Conservation (phyloP, 2,888 invertebrate genomes). For the Rhogogaster chlorosoma region DNA sequence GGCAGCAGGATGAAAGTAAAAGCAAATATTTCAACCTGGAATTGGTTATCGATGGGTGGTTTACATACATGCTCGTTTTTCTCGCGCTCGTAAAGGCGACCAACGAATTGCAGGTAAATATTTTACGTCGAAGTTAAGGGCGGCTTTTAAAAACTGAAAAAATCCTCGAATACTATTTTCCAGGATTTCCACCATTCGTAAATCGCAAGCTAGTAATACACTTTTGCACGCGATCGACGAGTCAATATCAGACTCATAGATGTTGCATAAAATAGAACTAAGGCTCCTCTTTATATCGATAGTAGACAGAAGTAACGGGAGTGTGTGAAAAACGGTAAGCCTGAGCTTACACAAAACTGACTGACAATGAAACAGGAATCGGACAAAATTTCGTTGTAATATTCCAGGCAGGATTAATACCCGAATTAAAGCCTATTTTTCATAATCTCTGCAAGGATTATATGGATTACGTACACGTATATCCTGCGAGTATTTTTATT, state of each 20-base stretch:
- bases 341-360: not conserved
- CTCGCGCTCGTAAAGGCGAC: not conserved
- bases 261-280: not conserved
- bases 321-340: not conserved
- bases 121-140: not conserved
- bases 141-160: not conserved
- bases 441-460: not conserved
- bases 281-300: not conserved
- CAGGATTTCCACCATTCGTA: not conserved
- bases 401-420: not conserved
- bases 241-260: not conserved
- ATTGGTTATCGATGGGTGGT: not conserved
- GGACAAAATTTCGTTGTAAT: not conserved
- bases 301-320: not conserved
- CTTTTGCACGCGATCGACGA: not conserved
- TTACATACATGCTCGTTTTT: not conserved
- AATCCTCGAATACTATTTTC: not conserved
- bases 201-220: not conserved
- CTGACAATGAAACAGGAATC: not conserved
- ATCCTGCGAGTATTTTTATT: not conserved
- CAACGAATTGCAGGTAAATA: not conserved
- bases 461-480: not conserved
- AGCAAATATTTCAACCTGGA: conserved; percentile 9
- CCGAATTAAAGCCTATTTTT: not conserved
- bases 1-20: not conserved